Percentiles rank a stretch among this genome's conserved stretches.
Conservation (phyloP, 2,888 invertebrate genomes). For the Pocota personata region DNA sequence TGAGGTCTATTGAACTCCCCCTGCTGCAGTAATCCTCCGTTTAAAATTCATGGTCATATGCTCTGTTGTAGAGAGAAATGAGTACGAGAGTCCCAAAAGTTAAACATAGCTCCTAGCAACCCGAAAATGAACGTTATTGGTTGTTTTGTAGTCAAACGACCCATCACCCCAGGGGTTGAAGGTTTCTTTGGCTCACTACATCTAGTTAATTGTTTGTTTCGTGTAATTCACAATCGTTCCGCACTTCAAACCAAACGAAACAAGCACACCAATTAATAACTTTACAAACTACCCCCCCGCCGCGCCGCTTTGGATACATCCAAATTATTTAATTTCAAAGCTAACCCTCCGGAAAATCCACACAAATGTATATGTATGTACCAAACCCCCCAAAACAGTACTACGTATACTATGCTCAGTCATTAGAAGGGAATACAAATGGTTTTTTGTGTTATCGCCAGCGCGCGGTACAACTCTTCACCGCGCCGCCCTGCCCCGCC, state of each 20-base stretch:
- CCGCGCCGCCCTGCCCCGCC: background rate
- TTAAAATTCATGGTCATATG: too few relatives aligned
- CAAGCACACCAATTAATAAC: conserved; percentile 21
- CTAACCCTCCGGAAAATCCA: background rate
- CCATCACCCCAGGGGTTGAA: background rate
- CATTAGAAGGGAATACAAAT: conserved; percentile 24
- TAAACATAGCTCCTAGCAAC: too few relatives aligned
- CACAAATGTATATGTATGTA: background rate
- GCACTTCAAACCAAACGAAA: conserved; percentile 4
- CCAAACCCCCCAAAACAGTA: conserved; percentile 1
- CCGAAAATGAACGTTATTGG: background rate
- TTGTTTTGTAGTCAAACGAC: background rate
- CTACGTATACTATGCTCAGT: background rate
- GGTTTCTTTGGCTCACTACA: conserved; percentile 4
- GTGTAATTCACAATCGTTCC: conserved; percentile 17
- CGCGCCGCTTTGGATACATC: background rate
- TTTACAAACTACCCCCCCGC: conserved; percentile 10
- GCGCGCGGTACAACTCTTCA: background rate
- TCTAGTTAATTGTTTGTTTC: conserved; percentile 17
- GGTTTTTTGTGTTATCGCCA: conserved; percentile 23
- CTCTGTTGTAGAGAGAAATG: too few relatives aligned
- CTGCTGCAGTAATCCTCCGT: too few relatives aligned
- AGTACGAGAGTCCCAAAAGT: too few relatives aligned
- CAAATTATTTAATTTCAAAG: conserved; percentile 41
- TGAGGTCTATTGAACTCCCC: too few relatives aligned